Evolutionary conservation across 2,888 invertebrate genomes (phyloP).

Genomic region (Tachina lurida): DNA sequence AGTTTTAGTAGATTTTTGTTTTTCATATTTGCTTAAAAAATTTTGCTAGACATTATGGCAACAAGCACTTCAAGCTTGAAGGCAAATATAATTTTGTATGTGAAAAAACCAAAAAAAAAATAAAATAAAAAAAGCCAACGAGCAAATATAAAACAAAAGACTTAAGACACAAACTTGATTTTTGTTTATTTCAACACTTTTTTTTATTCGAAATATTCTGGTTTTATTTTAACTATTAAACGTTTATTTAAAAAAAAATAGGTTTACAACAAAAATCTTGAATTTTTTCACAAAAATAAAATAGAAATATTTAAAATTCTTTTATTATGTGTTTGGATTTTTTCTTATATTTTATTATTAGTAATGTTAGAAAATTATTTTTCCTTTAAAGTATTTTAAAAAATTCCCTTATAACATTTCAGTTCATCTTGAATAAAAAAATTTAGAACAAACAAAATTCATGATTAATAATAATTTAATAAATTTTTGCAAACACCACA

Average conservation of each 20-base stretch:
- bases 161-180: conserved; percentile 56
- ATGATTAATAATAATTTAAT: background rate
- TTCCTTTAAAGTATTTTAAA: too few species aligned
- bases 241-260: too few species aligned
- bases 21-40: conserved; percentile 46
- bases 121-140: conserved; percentile 18
- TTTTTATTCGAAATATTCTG: background rate
- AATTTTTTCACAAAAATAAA: too few species aligned
- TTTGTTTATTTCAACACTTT: background rate
- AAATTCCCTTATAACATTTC: background rate
- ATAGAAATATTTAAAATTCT: too few species aligned
- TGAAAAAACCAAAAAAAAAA: background rate
- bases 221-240: background rate
- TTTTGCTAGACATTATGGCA: conserved; percentile 70
- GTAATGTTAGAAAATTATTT: too few species aligned
- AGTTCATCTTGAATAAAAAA: background rate
- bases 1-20: background rate
- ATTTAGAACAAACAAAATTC: background rate
- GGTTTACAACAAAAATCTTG: too few species aligned
- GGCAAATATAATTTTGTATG: conserved; percentile 39
- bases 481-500: background rate
- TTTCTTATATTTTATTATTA: too few species aligned
- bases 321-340: too few species aligned
- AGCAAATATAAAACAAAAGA: conserved; percentile 51
- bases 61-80: conserved; percentile 52